Evolutionary conservation across 1,140 invertebrate species (phyloP).

Genomic region (Chironomus tepperi): DNA sequence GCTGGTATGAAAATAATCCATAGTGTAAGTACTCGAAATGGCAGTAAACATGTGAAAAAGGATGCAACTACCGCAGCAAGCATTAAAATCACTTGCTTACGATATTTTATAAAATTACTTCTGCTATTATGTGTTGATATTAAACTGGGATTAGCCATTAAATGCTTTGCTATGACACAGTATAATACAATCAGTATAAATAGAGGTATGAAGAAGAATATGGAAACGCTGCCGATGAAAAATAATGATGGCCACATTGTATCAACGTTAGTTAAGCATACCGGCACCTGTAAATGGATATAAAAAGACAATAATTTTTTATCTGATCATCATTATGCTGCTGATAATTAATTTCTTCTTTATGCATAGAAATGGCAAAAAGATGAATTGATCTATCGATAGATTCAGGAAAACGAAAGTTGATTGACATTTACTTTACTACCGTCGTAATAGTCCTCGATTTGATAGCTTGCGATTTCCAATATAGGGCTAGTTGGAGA

Average conservation of each 20-base stretch:
- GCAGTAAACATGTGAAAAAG: slow-evolving; percentile 83
- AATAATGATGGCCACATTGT: slow-evolving; percentile 64
- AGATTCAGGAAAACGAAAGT: no score
- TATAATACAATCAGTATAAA: slow-evolving; percentile 72
- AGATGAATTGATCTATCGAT: no score
- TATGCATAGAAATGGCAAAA: no score
- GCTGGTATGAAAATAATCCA: slow-evolving; percentile 70
- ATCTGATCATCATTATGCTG: slow-evolving; percentile 1
- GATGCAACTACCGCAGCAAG: slow-evolving; percentile 80
- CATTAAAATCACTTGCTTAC: slow-evolving; percentile 79
- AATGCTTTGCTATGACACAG: slow-evolving; percentile 69
- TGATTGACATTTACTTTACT: not conserved
- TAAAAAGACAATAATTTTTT: not conserved
- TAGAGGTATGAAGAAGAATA: slow-evolving; percentile 79
- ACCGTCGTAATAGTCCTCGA: slow-evolving; percentile 59
- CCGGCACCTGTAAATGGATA: slow-evolving; percentile 44
- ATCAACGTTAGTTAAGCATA: slow-evolving; percentile 64
- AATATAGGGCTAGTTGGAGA: slow-evolving; percentile 60
- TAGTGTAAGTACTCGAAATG: slow-evolving; percentile 74
- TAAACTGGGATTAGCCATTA: slow-evolving; percentile 54
- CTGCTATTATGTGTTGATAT: slow-evolving; percentile 28
- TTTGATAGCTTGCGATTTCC: slow-evolving; percentile 59
- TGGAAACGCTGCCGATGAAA: slow-evolving; percentile 65
- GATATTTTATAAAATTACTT: slow-evolving; percentile 43
- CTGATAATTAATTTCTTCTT: not conserved